Percentiles rank a stretch among this genome's conserved stretches.
Evolutionary conservation across 2,113 vertebrate genomes (phyloP).

Genomic region (Istiophorus platypterus): DNA sequence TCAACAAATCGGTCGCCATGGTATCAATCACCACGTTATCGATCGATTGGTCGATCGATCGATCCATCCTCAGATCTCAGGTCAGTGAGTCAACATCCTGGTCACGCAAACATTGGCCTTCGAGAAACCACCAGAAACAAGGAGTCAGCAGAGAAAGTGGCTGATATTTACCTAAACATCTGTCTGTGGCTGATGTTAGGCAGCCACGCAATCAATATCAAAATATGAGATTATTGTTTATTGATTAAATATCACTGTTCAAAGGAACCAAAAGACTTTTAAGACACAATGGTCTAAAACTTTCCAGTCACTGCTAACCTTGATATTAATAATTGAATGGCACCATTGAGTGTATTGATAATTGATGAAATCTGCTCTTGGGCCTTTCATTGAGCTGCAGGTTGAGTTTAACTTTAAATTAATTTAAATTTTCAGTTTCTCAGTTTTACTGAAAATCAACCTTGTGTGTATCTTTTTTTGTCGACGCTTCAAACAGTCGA

Average conservation of each 20-base stretch:
- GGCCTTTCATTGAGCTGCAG: not conserved
- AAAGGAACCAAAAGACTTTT: not conserved
- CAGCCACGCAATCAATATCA: not conserved
- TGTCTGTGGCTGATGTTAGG: too few relatives aligned
- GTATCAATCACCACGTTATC: too few relatives aligned
- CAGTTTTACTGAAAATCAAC: not conserved
- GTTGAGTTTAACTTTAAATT: not conserved
- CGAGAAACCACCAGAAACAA: not conserved
- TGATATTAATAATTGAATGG: not conserved
- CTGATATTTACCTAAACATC: not conserved
- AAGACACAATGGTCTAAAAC: not conserved
- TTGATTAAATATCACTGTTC: not conserved
- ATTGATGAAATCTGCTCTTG: not conserved
- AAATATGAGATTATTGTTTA: not conserved
- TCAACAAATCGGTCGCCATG: not conserved
- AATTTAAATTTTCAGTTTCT: not conserved
- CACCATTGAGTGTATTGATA: not conserved
- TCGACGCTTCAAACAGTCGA: not conserved
- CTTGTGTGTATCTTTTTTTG: not conserved
- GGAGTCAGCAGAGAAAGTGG: not conserved
- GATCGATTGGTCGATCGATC: too few relatives aligned
- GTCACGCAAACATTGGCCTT: not conserved
- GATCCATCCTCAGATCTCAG: constrained; percentile 2
- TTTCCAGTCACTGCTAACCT: not conserved
- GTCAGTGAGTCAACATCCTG: not conserved